Percentiles rank a stretch among this genome's conserved stretches.
These are phyloP conservation scores for Glossophaga mutica DNA, from an alignment of 2,797 vertebrate genomes.

Conservation along the genomic window DNA sequence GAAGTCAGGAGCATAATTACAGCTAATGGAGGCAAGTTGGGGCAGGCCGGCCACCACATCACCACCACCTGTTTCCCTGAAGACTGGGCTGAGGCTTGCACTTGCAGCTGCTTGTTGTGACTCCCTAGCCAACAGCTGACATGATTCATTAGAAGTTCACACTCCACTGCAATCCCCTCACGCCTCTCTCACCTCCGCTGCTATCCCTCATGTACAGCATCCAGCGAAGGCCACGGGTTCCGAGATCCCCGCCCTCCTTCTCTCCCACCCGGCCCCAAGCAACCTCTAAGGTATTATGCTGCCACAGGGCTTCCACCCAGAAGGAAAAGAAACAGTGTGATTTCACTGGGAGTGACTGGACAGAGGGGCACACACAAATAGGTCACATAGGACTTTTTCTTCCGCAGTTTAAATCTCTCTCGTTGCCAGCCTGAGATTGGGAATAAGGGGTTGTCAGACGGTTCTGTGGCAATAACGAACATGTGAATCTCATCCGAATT, in stretches of 20 bases:
- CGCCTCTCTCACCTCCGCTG: not conserved
- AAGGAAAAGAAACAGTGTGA: constrained; percentile 69
- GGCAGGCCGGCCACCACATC: constrained; percentile 35
- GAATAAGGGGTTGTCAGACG: constrained; percentile 64
- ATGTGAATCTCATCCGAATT: constrained; percentile 65
- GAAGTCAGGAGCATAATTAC: constrained; percentile 47
- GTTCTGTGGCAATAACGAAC: constrained; percentile 55
- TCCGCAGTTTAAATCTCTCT: constrained; percentile 61
- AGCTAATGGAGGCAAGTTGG: constrained; percentile 58
- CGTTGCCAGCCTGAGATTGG: constrained; percentile 53
- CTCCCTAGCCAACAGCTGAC: constrained; percentile 58
- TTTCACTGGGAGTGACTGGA: constrained; percentile 33
- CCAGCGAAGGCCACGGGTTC: rapidly evolving
- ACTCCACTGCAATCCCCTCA: not conserved
- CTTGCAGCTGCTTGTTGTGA: constrained; percentile 50
- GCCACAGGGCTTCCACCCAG: constrained; percentile 66
- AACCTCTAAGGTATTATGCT: not conserved
- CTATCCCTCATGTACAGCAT: not conserved
- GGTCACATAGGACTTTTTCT: constrained; percentile 19
- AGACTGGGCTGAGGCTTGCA: not conserved
- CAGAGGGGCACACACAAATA: constrained; percentile 13
- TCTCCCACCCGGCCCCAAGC: not conserved
- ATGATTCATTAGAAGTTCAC: constrained; percentile 43
- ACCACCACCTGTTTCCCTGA: constrained; percentile 61
- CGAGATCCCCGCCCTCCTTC: not conserved